Base-by-base conservation (phyloP, 2,888 invertebrate species). In the Cryptus viduatorius region DNA sequence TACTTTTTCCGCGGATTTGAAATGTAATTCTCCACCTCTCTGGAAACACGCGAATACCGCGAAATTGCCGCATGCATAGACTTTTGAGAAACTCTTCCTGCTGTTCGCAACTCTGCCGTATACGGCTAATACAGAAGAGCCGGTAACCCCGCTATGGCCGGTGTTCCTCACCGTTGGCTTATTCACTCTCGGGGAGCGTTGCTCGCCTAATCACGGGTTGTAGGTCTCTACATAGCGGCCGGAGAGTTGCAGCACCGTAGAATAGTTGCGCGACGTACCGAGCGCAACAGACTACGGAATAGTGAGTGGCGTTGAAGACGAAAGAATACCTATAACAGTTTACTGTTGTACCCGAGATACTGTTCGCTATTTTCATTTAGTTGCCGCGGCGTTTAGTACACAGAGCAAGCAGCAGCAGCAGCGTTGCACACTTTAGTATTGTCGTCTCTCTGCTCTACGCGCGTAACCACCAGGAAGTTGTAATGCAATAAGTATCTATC, bases 391-490 rank as follows among this genome's bases (percentile, higher is more conserved):
- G 83, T 78, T 71, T 82, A 71, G 76, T 72, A 75, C 59, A 48
- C 67, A 75, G 76, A 68, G 37, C n/a, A n/a, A n/a, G n/a, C n/a
- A n/a, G n/a, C n/a, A n/a, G n/a, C 4, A 37, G 59, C 59, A 37
- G 37, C 46, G 71, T 78, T 72, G 65, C 46, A 75, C 69, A 75
- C 59, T 87, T 85, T 10, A 56, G 56, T 56, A 84, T 86, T 79
- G 83, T 81, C 83, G 87, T 87, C 79, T 83, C 78, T 73, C 71
- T 76, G 82, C 59, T 48, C 86, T 73, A 84, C 83, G 72, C 44
- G 82, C 87, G 90, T 89, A 90, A 90, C 87, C 87, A 89, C 86
- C 87, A 87, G 90, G 89, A 90, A 90, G 86, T 88, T 83, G 86
- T 88, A 89, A 89, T 73, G 86, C 86, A 86, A 88, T 86, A 84